Percentiles rank a stretch among this genome's conserved stretches.
Conservation (phyloP, 2,113 vertebrate species). For the Stercorarius parasiticus region DNA sequence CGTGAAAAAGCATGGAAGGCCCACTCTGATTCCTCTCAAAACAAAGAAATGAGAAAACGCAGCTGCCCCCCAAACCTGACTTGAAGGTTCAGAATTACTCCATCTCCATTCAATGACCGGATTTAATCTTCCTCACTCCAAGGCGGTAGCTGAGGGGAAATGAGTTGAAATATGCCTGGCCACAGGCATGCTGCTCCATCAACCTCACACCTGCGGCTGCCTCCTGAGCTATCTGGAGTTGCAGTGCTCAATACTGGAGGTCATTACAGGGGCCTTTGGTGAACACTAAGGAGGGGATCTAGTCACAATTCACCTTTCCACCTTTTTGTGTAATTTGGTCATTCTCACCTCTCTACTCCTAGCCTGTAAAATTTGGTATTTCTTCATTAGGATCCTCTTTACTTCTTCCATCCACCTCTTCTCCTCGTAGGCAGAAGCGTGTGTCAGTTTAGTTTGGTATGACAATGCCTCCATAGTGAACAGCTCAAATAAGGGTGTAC, state of each 20-base stretch:
- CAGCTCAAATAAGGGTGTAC: not conserved
- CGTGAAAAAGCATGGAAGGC: not conserved
- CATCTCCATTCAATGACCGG: too few relatives aligned
- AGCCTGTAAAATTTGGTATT: not conserved
- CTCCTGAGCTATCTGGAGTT: not conserved
- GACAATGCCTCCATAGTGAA: not conserved
- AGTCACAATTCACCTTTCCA: not conserved
- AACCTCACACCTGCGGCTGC: fast-evolving
- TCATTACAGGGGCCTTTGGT: fast-evolving
- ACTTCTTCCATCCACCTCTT: not conserved
- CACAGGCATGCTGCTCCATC: not conserved
- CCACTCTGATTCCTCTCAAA: not conserved
- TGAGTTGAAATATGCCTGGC: not conserved
- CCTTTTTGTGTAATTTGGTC: not conserved
- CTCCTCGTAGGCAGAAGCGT: not conserved
- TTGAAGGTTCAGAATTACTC: not conserved
- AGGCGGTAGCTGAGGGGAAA: not conserved
- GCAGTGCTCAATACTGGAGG: not conserved
- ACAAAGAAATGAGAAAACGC: not conserved
- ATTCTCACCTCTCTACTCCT: not conserved
- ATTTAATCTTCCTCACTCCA: not conserved
- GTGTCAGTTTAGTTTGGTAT: not conserved
- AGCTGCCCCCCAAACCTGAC: not conserved
- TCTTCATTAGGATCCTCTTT: not conserved
- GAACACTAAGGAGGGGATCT: not conserved